Evolutionary conservation across 2,797 vertebrate species (phyloP), one percentile per base, ranked within the genome.

Genomic region (Coranthus polyacanthus): DNA sequence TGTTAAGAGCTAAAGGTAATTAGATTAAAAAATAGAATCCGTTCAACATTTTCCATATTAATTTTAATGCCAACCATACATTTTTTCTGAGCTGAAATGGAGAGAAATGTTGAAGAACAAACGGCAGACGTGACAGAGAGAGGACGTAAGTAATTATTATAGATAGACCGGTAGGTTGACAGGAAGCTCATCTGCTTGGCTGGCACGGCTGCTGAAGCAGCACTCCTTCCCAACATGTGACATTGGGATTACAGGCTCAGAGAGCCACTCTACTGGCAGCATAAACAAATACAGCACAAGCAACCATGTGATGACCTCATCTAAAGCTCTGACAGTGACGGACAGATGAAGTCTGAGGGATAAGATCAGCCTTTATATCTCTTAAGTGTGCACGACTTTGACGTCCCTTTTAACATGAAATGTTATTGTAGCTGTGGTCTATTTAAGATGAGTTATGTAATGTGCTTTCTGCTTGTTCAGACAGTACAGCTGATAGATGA

Each of bases 181-280:
- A 6, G 78, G 60, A 56, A 16, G 81, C 81, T 84, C 72, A 79
- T 85, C 82, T 69, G 76, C 68, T 58, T 2, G 47, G 56, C 73
- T 47, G 69, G 55, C 61, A 34, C 1, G 43, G 22, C 54, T 77
- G 85, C 82, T 83, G 84, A 79, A 56, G 79, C 83, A 67, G 81
- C 75, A 7, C 59, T 77, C 57, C 67, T 46, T 43, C 43, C 56
- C 70, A 67, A 61, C 88, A 85, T 26, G 89, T 85, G 88, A 87
- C 75, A 52, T 29, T 47, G 50, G 81, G 87, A 88, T 89, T 86
- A 88, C 37, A 57, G 55, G 72, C 74, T 22, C 45, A n/a, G 57
- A n/a, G 57, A 78, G 73, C 69, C 64, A 54, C 78, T 79, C 66
- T 41, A 43, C 46, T 2, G 41, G 46, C 72, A 53, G 61, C 1